phyloP scores from a whole-genome alignment of 2,888 invertebrate genomes.

The Branchinecta sandiegonensis region DNA sequence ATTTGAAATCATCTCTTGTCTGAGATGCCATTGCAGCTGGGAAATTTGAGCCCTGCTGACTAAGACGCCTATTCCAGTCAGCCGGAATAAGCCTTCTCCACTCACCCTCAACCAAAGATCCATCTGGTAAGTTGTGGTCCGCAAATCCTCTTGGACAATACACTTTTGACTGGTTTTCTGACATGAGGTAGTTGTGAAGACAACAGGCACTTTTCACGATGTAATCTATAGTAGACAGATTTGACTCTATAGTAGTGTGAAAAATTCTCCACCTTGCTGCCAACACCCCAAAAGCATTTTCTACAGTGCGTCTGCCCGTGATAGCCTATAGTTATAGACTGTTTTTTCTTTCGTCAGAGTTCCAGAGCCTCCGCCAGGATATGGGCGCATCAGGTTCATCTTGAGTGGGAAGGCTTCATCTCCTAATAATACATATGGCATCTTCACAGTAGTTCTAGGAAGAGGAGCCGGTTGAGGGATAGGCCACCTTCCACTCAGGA shows the following conservation, averaged over 20 bases:
- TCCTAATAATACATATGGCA: slow-evolving; percentile 27
- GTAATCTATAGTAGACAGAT: neutral
- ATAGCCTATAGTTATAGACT: slow-evolving; percentile 25
- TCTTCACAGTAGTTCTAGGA: slow-evolving; percentile 19
- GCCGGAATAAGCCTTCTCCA: too few relatives aligned
- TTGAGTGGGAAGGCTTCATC: slow-evolving; percentile 29
- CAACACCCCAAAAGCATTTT: slow-evolving; percentile 28
- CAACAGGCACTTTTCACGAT: neutral
- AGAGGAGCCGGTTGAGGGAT: slow-evolving; percentile 25
- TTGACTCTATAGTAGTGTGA: slow-evolving; percentile 19
- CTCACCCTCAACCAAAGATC: too few relatives aligned
- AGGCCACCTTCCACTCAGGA: slow-evolving; percentile 19
- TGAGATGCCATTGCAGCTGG: too few relatives aligned
- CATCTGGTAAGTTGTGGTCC: too few relatives aligned
- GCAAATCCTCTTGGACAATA: neutral
- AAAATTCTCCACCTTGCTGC: slow-evolving; percentile 25
- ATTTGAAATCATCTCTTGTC: too few relatives aligned
- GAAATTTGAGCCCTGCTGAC: too few relatives aligned
- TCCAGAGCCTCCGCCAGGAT: slow-evolving; percentile 17
- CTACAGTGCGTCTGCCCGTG: slow-evolving; percentile 25
- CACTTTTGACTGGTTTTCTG: neutral
- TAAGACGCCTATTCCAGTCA: too few relatives aligned
- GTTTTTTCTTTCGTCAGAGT: neutral
- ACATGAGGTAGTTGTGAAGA: slow-evolving; percentile 15
- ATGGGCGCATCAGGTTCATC: slow-evolving; percentile 27